Percentiles rank a stretch among this genome's conserved stretches.
phyloP scores from a whole-genome alignment of 2,797 vertebrate species.

The Anabas testudineus region DNA sequence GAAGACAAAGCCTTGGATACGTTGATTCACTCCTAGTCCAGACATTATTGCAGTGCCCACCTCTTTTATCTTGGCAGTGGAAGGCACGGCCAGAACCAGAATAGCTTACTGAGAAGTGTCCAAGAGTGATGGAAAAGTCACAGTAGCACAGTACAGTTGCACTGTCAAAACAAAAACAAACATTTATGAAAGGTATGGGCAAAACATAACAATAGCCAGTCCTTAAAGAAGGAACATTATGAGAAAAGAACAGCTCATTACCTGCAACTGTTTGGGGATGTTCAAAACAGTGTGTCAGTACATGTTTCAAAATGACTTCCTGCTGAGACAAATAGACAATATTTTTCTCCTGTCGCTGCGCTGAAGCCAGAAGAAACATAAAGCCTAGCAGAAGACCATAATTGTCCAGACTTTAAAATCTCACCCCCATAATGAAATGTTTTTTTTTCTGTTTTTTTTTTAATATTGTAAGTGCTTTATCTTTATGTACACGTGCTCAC shows the following conservation, averaged over 20 bases:
- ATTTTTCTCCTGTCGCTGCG: slow-evolving; percentile 44
- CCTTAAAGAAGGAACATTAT: slow-evolving; percentile 43
- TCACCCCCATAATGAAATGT: slow-evolving; percentile 19
- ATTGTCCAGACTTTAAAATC: slow-evolving; percentile 48
- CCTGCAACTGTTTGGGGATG: slow-evolving; percentile 46
- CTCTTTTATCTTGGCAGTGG: slow-evolving; percentile 65
- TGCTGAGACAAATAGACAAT: slow-evolving; percentile 61
- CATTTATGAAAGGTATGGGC: slow-evolving; percentile 40
- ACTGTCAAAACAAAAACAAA: slow-evolving; percentile 57
- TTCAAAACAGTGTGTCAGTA: slow-evolving; percentile 69
- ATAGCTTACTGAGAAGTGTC: slow-evolving; percentile 66
- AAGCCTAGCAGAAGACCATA: slow-evolving; percentile 27
- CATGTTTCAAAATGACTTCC: slow-evolving; percentile 62
- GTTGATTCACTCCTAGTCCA: slow-evolving; percentile 62
- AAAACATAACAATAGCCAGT: slow-evolving; percentile 50
- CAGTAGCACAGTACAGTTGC: slow-evolving; percentile 44
- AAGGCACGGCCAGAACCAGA: slow-evolving; percentile 47
- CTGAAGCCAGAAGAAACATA: slow-evolving; percentile 44
- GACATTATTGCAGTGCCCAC: slow-evolving; percentile 65
- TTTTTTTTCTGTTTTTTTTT: slow-evolving; percentile 33
- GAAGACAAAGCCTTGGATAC: slow-evolving; percentile 51
- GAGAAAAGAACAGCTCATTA: slow-evolving; percentile 71
- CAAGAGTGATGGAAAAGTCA: slow-evolving; percentile 63
- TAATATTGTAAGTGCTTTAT: slow-evolving; percentile 49
- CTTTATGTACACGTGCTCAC: slow-evolving; percentile 32